These are phyloP conservation scores for Himantopus leucocephalus DNA, from an alignment of 2,113 vertebrate genomes.

Conservation along the genomic window DNA sequence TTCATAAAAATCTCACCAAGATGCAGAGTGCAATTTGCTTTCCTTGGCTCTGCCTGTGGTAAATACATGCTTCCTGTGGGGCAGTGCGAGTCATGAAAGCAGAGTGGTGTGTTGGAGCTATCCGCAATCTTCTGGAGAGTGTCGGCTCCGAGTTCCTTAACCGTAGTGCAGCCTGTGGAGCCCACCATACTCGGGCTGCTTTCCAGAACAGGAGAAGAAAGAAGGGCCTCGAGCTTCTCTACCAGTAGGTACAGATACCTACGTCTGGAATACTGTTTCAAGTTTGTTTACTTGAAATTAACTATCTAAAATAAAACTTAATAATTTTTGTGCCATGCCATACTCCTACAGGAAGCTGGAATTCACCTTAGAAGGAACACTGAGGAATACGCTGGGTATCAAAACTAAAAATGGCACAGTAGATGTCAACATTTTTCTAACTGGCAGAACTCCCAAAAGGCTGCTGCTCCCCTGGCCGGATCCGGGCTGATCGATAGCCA, in stretches of 20 bases:
- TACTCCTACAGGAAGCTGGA: background rate
- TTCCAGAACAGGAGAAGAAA: background rate
- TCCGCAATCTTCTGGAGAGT: background rate
- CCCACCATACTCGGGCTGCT: fast-evolving
- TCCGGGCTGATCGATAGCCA: background rate
- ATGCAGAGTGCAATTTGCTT: background rate
- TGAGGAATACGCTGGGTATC: background rate
- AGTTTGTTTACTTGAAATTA: background rate
- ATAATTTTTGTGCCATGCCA: fast-evolving
- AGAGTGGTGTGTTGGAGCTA: background rate
- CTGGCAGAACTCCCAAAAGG: background rate
- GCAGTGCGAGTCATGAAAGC: background rate
- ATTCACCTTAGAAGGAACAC: background rate
- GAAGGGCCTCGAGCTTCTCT: fast-evolving
- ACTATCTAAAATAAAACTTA: background rate
- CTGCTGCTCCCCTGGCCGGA: background rate
- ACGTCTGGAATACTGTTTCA: background rate
- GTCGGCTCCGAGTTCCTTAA: background rate
- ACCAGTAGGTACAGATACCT: too few species aligned
- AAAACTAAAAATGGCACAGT: background rate
- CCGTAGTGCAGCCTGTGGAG: fast-evolving
- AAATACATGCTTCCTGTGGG: background rate
- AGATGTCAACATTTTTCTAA: background rate
- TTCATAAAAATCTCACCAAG: background rate
- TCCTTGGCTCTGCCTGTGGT: background rate